Conservation (phyloP, 2,888 invertebrate genomes). For the Polymixis lichenea region DNA sequence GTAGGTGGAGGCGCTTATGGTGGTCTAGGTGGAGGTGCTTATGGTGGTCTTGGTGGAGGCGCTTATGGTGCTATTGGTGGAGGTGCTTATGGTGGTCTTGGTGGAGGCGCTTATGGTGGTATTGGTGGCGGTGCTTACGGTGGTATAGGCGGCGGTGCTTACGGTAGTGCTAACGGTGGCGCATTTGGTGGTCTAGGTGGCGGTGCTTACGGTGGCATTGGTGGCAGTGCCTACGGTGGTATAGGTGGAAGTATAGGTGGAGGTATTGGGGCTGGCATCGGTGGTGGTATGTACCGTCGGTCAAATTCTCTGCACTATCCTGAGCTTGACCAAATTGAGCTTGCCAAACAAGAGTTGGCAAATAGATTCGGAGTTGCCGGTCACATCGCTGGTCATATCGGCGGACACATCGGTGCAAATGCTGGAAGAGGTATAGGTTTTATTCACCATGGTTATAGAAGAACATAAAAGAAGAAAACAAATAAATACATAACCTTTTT, state of each 20-base stretch:
- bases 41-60: neutral
- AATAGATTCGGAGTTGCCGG: slow-evolving; percentile 20
- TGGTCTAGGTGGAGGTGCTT: neutral
- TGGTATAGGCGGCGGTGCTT: neutral
- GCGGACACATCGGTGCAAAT: slow-evolving; percentile 18
- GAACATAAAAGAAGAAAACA: neutral
- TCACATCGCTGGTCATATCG: slow-evolving; percentile 22
- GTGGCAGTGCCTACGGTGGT: neutral
- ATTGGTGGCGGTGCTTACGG: neutral
- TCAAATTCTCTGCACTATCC: neutral
- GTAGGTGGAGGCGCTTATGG: neutral
- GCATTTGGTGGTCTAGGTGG: neutral
- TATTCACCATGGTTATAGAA: neutral
- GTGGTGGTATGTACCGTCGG: slow-evolving; percentile 18
- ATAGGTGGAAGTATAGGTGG: neutral
- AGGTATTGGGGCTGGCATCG: slow-evolving; percentile 1
- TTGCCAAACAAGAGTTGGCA: neutral
- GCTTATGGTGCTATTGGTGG: neutral
- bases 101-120: neutral
- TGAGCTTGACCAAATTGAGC: no score
- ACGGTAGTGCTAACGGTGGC: neutral
- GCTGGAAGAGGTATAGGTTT: slow-evolving; percentile 7
- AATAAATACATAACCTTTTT: neutral
- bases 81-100: neutral
- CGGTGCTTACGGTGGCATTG: neutral